Evolutionary conservation across 2,888 invertebrate genomes (phyloP).

Genomic region (Cantharis rustica): DNA sequence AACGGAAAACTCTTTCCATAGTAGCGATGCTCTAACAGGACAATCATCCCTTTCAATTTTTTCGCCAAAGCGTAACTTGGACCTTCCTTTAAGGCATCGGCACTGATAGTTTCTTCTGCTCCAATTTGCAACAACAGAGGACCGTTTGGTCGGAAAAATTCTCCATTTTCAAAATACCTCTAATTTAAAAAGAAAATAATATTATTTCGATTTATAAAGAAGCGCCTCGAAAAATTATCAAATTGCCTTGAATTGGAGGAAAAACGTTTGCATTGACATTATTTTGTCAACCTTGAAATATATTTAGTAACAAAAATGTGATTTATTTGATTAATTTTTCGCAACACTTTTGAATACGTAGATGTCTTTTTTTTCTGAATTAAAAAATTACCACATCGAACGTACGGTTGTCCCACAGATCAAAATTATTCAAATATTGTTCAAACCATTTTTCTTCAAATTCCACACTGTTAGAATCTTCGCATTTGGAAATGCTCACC

Average conservation of each 20-base stretch:
- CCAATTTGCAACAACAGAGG: conserved; percentile 72
- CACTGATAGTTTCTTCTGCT: conserved; percentile 73
- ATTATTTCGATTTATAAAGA: neutral
- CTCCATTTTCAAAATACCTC: conserved; percentile 62
- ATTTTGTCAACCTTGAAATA: neutral
- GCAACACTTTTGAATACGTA: neutral
- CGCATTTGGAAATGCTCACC: neutral
- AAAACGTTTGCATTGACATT: neutral
- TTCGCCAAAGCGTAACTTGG: conserved; percentile 66
- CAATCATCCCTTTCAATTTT: conserved; percentile 65
- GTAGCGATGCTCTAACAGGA: conserved; percentile 81
- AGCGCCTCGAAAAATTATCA: neutral
- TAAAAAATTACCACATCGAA: conserved; percentile 59
- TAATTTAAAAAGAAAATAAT: conserved; percentile 37
- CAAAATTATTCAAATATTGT: conserved; percentile 62
- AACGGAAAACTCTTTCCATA: conserved; percentile 78
- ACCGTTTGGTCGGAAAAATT: conserved; percentile 57
- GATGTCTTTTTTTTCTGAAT: neutral
- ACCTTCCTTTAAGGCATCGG: conserved; percentile 63
- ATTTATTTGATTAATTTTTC: neutral
- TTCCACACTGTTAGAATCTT: neutral
- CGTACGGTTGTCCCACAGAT: conserved; percentile 57
- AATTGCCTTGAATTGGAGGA: neutral
- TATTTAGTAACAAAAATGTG: neutral
- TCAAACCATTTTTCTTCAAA: conserved; percentile 24